Evolutionary conservation across 1,140 invertebrate genomes (phyloP), one percentile per base, ranked within the genome.

Genomic region (Mycetomoellerius zeteki): DNA sequence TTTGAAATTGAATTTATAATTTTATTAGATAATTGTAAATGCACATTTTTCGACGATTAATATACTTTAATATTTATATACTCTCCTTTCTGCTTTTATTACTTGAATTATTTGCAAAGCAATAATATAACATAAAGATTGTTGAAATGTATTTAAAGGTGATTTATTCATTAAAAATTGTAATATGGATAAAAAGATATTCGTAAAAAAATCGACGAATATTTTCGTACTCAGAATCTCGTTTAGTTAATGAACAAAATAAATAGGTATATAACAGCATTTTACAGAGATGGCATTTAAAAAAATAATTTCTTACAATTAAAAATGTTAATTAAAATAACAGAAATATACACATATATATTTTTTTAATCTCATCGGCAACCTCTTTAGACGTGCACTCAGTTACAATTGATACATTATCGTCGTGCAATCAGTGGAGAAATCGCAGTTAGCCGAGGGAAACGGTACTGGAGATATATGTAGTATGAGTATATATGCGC

Each of bases 391-490:
- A 52, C 16, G 12, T 56, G 16, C 0, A 19, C 3, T 12, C n/a
- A 72, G 27, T 71, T 10, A 30, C 8, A 47, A 80, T 37, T 37
- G 77, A 86, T 85, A 86, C 52, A 62, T 89, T 87, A 78, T 87
- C 71, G 64, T 27, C 14, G 54, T 58, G 50, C 37, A 87, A 58
- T 73, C 52, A 37, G 14, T 37, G 30, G 56, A 64, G 56, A 64
- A 77, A 62, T 86, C 67, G 37, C 43, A 56, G 43, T 65, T 73
- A 60, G 21, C 16, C 4, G 58, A 72, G 43, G 33, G 52, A 77
- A 88, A 85, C 52, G 37, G 7, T 19, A 50, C 37, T 43, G 24
- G 16, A 58, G 69, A 43, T 43, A 0, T 43, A 43, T 43, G 8
- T 43, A 43, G 8, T 37, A 37, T 43, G 14, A n/a, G n/a, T 60